Evolutionary conservation across 2,888 invertebrate genomes (phyloP).

Genomic region (Dromius quadrimaculatus): DNA sequence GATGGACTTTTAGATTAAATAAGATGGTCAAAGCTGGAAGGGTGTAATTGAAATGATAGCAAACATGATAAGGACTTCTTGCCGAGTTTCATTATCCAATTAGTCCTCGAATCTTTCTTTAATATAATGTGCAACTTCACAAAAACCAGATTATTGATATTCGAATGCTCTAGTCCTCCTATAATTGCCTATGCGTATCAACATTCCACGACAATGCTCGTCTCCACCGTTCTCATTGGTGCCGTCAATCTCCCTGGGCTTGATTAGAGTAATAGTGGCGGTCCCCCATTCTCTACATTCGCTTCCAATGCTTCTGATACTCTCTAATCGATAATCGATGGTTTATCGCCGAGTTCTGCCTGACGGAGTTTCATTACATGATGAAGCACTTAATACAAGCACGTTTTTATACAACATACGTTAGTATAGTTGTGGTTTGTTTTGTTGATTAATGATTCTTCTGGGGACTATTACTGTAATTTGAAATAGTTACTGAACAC

Average conservation of each 20-base stretch:
- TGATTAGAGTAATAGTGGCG: slow-evolving; percentile 23
- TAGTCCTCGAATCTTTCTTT: no score
- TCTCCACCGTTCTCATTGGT: neutral
- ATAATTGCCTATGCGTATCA: no score
- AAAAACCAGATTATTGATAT: no score
- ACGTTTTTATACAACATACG: no score
- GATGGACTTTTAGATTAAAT: slow-evolving; percentile 26
- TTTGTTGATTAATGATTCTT: no score
- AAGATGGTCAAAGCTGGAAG: slow-evolving; percentile 38
- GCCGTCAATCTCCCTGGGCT: slow-evolving; percentile 44
- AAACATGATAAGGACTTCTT: slow-evolving; percentile 13
- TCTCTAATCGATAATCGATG: slow-evolving; percentile 48
- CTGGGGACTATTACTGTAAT: no score
- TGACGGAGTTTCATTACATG: slow-evolving; percentile 44
- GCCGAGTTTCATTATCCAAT: slow-evolving; percentile 17
- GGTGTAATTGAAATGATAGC: slow-evolving; percentile 36
- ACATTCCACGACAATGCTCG: neutral
- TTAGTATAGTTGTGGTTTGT: no score
- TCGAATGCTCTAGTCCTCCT: no score
- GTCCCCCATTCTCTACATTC: neutral
- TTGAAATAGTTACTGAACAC: no score
- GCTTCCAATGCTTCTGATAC: neutral
- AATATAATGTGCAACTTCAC: no score
- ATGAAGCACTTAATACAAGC: slow-evolving; percentile 43
- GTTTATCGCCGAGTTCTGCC: slow-evolving; percentile 43